Conservation (phyloP, 2,888 invertebrate genomes). For the Leucophenga maculata region DNA sequence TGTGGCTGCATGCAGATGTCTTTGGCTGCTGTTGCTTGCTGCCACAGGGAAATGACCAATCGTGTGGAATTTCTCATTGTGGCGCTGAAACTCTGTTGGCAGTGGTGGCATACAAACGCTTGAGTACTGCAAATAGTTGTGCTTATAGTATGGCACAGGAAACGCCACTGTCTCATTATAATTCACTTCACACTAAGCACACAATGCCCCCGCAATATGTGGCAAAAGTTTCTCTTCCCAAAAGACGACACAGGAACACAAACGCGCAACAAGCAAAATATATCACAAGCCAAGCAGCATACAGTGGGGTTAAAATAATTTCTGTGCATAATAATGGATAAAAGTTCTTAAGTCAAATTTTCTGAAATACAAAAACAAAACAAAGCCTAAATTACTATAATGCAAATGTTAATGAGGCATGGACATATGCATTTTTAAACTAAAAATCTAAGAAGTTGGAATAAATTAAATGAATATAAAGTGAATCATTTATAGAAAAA, state of each 20-base stretch:
- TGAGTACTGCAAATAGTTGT: too few species aligned
- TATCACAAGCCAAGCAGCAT: neutral
- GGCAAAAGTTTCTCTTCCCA: neutral
- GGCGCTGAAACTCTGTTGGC: slow-evolving; percentile 43
- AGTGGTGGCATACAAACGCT: slow-evolving; percentile 1
- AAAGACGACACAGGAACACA: neutral
- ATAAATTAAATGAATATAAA: too few species aligned
- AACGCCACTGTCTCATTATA: slow-evolving; percentile 45
- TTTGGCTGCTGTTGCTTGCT: neutral
- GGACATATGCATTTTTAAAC: too few species aligned
- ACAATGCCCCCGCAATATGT: slow-evolving; percentile 50
- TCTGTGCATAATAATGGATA: too few species aligned
- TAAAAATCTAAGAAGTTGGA: too few species aligned
- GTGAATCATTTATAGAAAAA: too few species aligned
- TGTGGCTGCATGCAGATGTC: too few species aligned
- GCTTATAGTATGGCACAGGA: neutral
- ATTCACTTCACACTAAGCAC: slow-evolving; percentile 52
- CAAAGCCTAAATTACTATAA: too few species aligned
- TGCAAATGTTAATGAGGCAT: too few species aligned
- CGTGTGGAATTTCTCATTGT: slow-evolving; percentile 53
- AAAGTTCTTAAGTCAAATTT: too few species aligned
- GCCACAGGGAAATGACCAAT: slow-evolving; percentile 44
- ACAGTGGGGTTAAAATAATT: neutral
- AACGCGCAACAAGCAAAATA: slow-evolving; percentile 20
- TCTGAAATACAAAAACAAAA: too few species aligned